Evolutionary conservation across 2,797 vertebrate species (phyloP).

Genomic region (Acipenser oxyrinchus): DNA sequence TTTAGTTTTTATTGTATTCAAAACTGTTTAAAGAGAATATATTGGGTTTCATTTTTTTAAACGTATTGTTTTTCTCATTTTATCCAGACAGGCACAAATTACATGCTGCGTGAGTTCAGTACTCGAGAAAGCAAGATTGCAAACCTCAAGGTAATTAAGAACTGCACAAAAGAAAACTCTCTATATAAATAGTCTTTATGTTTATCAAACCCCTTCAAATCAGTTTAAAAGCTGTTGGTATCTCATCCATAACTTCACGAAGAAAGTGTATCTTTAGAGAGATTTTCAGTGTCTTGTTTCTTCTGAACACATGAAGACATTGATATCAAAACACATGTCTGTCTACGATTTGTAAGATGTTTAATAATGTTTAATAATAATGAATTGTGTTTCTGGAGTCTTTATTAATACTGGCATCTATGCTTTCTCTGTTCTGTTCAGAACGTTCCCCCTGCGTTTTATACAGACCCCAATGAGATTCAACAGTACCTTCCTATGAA

Average conservation of each 20-base stretch:
- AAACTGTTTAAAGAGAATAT: no score
- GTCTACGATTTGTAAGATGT: no score
- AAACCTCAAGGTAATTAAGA: constrained; percentile 69
- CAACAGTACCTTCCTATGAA: constrained; percentile 81
- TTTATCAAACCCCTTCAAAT: not conserved
- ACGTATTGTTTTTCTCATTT: constrained; percentile 12
- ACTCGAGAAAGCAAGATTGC: constrained; percentile 84
- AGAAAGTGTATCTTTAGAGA: no score
- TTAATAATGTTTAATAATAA: not conserved
- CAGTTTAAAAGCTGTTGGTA: no score
- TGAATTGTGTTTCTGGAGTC: not conserved
- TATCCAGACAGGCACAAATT: constrained; percentile 72
- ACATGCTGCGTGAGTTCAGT: constrained; percentile 89
- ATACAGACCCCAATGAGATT: constrained; percentile 91
- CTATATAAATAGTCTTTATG: no score
- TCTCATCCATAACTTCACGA: no score
- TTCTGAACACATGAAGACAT: no score
- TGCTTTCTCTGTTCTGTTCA: constrained; percentile 40
- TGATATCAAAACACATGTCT: no score
- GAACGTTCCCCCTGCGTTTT: constrained; percentile 74
- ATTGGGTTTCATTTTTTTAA: no score
- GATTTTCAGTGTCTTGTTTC: not conserved
- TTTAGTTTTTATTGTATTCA: no score
- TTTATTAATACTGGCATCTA: not conserved
- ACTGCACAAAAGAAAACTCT: no score